These are phyloP conservation scores for Paraplagusia blochii DNA, from an alignment of 2,113 vertebrate genomes.

Conservation along the genomic window DNA sequence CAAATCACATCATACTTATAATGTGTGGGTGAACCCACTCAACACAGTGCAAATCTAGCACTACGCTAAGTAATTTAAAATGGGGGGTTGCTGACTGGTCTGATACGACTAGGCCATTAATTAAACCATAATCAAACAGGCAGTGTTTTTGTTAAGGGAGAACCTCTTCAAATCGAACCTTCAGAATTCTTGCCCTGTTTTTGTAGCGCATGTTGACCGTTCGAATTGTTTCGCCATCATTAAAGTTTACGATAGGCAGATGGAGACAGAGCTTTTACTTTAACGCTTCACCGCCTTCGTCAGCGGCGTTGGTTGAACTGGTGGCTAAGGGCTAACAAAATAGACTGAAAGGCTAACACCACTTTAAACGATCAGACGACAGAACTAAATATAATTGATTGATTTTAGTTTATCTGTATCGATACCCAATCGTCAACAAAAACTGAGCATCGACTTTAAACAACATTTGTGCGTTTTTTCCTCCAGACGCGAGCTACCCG, in stretches of 20 bases:
- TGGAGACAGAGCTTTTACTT: background rate
- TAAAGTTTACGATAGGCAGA: background rate
- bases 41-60: background rate
- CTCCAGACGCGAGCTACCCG: slow-evolving; percentile 8
- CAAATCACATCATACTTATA: too few species aligned
- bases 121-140: slow-evolving; percentile 2
- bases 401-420: background rate
- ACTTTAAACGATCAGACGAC: background rate
- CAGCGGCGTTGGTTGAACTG: slow-evolving; percentile 13
- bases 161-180: background rate
- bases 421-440: background rate
- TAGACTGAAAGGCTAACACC: slow-evolving; percentile 26
- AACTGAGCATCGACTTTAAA: background rate
- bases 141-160: background rate
- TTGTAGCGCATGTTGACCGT: background rate
- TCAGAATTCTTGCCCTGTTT: fast-evolving
- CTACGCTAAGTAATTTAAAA: background rate
- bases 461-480: background rate
- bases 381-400: background rate
- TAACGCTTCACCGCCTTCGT: slow-evolving; percentile 5
- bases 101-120: slow-evolving; percentile 16
- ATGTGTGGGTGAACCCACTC: background rate
- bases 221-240: background rate
- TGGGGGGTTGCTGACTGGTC: slow-evolving; percentile 6
- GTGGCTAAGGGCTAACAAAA: slow-evolving; percentile 35